phyloP scores from a whole-genome alignment of 2,888 invertebrate genomes.

The Orthosia cruda region DNA sequence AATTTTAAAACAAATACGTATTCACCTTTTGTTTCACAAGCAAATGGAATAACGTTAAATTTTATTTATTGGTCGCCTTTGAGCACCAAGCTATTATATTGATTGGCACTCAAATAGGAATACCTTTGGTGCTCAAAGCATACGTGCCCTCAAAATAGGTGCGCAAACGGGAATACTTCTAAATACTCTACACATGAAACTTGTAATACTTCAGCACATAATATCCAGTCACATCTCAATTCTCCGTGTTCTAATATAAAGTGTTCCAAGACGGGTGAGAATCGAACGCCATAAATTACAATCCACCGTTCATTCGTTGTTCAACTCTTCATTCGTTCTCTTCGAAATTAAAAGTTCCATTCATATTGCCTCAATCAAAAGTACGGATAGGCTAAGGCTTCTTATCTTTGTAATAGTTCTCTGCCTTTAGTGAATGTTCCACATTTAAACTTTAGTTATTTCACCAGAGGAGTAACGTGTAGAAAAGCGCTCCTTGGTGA shows the following conservation, averaged over 20 bases:
- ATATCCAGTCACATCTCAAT: constrained; percentile 32
- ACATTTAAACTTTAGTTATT: constrained; percentile 60
- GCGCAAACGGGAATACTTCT: no score
- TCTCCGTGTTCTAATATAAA: constrained; percentile 41
- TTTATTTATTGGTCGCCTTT: no score
- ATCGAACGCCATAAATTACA: constrained; percentile 65
- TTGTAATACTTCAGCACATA: constrained; percentile 1
- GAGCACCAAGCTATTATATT: no score
- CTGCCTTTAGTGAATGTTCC: constrained; percentile 41
- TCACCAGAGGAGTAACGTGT: constrained; percentile 15
- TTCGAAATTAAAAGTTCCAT: constrained; percentile 67
- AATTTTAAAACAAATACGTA: background rate
- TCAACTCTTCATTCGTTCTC: constrained; percentile 62
- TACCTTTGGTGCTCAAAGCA: no score
- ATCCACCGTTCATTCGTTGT: constrained; percentile 57
- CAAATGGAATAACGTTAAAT: no score
- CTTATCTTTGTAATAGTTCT: constrained; percentile 58
- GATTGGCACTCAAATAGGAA: no score
- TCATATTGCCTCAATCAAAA: constrained; percentile 70
- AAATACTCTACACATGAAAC: background rate
- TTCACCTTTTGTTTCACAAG: background rate
- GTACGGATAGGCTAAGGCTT: constrained; percentile 51
- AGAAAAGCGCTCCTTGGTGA: constrained; percentile 19
- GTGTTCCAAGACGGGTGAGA: constrained; percentile 47
- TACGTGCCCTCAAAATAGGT: no score